phyloP scores from a whole-genome alignment of 1,140 invertebrate species.

The Drosophila quadrilineata region DNA sequence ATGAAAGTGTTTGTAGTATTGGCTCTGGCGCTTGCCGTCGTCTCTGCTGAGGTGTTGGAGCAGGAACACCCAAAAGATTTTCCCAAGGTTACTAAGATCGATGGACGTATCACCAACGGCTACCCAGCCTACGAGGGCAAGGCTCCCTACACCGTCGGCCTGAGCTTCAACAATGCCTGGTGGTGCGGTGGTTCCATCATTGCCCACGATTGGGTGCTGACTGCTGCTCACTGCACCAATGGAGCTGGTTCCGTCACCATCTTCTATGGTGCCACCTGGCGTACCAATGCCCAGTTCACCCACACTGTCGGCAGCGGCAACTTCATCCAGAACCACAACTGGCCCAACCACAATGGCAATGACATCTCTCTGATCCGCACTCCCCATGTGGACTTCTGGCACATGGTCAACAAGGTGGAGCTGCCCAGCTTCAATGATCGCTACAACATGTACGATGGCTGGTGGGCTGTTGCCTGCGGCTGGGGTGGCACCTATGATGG shows the following conservation, averaged over 20 bases:
- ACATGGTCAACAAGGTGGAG: constrained; percentile 28
- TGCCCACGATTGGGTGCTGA: constrained; percentile 69
- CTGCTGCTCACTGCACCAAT: constrained; percentile 49
- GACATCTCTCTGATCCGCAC: constrained; percentile 35
- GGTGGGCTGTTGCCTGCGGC: constrained; percentile 38
- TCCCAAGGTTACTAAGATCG: constrained; percentile 20
- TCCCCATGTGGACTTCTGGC: constrained; percentile 23
- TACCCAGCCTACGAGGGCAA: constrained; percentile 23
- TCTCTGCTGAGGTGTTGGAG: constrained; percentile 23
- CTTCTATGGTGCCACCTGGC: constrained; percentile 45
- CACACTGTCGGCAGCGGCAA: constrained; percentile 26
- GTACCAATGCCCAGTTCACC: constrained; percentile 33
- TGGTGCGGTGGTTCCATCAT: constrained; percentile 85
- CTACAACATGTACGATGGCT: constrained; percentile 18
- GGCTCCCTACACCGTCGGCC: constrained; percentile 31
- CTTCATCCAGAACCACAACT: constrained; percentile 36
- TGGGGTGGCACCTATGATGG: constrained; percentile 36
- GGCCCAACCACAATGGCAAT: constrained; percentile 27
- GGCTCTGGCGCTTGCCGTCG: constrained; percentile 16
- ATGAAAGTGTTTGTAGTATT: constrained; percentile 33
- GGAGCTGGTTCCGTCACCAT: constrained; percentile 36
- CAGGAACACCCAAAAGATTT: constrained; percentile 31
- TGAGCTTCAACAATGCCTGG: constrained; percentile 67
- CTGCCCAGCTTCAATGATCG: constrained; percentile 28
- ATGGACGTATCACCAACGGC: constrained; percentile 71